Evolutionary conservation across 2,797 vertebrate genomes (phyloP).

Genomic region (Gymnothorax javanicus): DNA sequence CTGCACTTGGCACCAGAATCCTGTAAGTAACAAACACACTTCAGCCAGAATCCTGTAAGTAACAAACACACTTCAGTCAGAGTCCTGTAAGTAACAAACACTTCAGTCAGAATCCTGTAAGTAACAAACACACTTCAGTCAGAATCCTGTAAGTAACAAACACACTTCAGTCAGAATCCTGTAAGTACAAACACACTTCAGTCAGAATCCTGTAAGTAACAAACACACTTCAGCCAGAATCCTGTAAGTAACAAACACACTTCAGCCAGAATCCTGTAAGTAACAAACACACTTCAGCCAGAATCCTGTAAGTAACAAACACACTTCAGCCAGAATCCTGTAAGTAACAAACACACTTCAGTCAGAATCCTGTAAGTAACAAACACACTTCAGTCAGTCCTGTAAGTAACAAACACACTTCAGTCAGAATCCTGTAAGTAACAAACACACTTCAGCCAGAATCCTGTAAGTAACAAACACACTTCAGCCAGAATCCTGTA

Average conservation of each 20-base stretch:
- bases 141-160: no score
- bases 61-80: neutral
- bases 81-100: neutral
- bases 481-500: no score
- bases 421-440: no score
- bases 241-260: no score
- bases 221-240: no score
- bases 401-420: no score
- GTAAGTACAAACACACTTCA: neutral
- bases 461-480: no score
- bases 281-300: no score
- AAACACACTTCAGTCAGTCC: neutral
- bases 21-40: conserved; percentile 72
- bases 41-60: conserved; percentile 23
- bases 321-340: neutral
- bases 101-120: no score
- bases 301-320: neutral
- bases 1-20: conserved; percentile 50
- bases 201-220: neutral
- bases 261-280: no score
- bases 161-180: no score
- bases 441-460: no score
- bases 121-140: neutral
- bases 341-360: neutral
- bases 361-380: neutral